Percentiles rank a stretch among this genome's conserved stretches.
Conservation (phyloP, 1,140 invertebrate genomes). For the Apis cerana region DNA sequence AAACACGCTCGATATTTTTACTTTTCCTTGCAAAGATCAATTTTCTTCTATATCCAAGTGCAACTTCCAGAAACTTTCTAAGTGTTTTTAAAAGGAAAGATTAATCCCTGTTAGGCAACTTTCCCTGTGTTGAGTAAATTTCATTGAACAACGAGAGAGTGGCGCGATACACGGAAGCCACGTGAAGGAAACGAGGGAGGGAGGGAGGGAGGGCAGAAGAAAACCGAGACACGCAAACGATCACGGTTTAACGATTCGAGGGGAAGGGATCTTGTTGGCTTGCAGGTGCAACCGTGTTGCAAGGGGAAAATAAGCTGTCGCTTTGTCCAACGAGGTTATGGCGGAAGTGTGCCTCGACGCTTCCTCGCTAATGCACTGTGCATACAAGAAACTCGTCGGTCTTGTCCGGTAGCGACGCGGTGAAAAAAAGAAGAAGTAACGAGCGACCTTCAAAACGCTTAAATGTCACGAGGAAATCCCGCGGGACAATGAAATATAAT, state of each 20-base stretch:
- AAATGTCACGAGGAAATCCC: neutral
- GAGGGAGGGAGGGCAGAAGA: neutral
- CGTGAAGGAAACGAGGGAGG: too few relatives aligned
- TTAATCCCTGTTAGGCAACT: too few relatives aligned
- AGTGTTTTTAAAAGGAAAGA: too few relatives aligned
- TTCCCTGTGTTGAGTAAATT: constrained; percentile 23
- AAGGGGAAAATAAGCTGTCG: constrained; percentile 17
- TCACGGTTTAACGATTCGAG: neutral
- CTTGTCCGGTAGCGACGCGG: constrained; percentile 21
- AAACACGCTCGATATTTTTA: too few relatives aligned
- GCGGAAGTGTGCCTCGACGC: constrained; percentile 51
- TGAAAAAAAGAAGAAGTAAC: constrained; percentile 24
- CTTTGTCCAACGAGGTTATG: constrained; percentile 37
- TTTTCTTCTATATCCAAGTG: too few relatives aligned
- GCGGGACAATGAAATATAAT: neutral
- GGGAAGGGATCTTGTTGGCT: constrained; percentile 4
- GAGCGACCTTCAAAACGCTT: constrained; percentile 3
- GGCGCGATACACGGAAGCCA: neutral
- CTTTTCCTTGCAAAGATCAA: too few relatives aligned
- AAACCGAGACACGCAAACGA: constrained; percentile 13
- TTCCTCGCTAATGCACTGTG: constrained; percentile 56
- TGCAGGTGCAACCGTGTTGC: constrained; percentile 36
- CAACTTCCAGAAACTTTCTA: too few relatives aligned
- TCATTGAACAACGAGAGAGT: neutral
- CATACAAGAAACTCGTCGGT: constrained; percentile 42